A percentile compares a stretch with the other conserved stretches of the same genome.
These are phyloP conservation scores for Rallus crepitans DNA, from an alignment of 2,797 vertebrate genomes.

Conservation along the genomic window DNA sequence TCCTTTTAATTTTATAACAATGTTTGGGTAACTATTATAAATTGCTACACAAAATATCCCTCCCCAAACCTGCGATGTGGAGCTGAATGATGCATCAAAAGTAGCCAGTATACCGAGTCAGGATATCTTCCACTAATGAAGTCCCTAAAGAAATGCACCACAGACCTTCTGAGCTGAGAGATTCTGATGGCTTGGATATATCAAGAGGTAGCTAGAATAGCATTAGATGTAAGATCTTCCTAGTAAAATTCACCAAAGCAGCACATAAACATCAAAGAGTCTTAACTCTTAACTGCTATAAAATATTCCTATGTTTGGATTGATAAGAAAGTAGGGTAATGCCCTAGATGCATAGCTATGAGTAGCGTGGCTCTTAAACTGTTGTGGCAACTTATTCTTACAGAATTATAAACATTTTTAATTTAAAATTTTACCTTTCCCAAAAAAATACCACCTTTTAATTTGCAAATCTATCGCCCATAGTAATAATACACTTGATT, in stretches of 20 bases:
- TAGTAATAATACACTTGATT: background rate
- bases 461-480: background rate
- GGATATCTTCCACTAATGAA: conserved; percentile 70
- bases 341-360: conserved; percentile 60
- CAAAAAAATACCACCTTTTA: background rate
- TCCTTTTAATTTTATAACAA: background rate
- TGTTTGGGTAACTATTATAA: background rate
- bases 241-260: conserved; percentile 45
- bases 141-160: conserved; percentile 68
- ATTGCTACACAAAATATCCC: background rate
- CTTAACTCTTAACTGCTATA: conserved; percentile 1
- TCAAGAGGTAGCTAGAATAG: conserved; percentile 62
- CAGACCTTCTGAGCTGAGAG: conserved; percentile 38
- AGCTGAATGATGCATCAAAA: conserved; percentile 53
- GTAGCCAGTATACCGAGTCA: conserved; percentile 8
- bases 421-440: background rate
- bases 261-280: conserved; percentile 61
- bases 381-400: background rate
- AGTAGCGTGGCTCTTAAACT: background rate
- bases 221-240: conserved; percentile 34
- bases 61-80: background rate
- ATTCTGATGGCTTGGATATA: conserved; percentile 48
- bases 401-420: background rate
- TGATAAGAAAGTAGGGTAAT: conserved; percentile 69
- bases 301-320: conserved; percentile 51